Conservation (phyloP, 2,797 vertebrate genomes). For the Pelodytes ibericus region DNA sequence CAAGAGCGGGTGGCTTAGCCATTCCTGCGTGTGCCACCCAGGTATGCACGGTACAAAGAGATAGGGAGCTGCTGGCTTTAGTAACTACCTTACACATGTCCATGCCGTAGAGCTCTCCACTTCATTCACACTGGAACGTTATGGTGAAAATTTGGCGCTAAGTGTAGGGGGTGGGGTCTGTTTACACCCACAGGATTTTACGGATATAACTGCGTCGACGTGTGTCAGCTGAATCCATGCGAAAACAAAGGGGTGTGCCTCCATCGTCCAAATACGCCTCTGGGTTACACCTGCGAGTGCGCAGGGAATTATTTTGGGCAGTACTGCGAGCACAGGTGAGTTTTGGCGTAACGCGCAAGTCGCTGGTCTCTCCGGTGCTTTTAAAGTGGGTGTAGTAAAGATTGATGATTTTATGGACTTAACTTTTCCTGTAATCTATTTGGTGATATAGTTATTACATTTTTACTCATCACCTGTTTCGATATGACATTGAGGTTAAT, state of each 20-base stretch:
- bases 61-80: neutral
- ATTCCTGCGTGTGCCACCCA: conserved; percentile 86
- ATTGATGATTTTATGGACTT: too few relatives aligned
- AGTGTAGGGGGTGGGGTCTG: neutral
- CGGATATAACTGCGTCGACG: conserved; percentile 86
- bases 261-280: conserved; percentile 81
- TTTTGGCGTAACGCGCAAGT: too few relatives aligned
- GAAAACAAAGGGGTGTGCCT: conserved; percentile 93
- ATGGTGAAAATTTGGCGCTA: too few relatives aligned
- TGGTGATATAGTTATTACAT: too few relatives aligned
- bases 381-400: too few relatives aligned
- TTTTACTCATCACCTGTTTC: too few relatives aligned
- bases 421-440: too few relatives aligned
- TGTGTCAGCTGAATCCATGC: conserved; percentile 95
- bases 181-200: conserved; percentile 83
- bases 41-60: conserved; percentile 67
- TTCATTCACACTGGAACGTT: too few relatives aligned
- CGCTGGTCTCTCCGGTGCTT: too few relatives aligned
- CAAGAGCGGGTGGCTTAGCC: conserved; percentile 87
- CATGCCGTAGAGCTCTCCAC: too few relatives aligned
- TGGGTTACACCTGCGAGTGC: conserved; percentile 93
- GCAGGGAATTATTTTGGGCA: conserved; percentile 89
- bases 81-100: too few relatives aligned
- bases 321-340: conserved; percentile 96
- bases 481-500: too few relatives aligned